Base-by-base conservation (phyloP, 2,797 vertebrate species). In the Lacerta agilis region DNA sequence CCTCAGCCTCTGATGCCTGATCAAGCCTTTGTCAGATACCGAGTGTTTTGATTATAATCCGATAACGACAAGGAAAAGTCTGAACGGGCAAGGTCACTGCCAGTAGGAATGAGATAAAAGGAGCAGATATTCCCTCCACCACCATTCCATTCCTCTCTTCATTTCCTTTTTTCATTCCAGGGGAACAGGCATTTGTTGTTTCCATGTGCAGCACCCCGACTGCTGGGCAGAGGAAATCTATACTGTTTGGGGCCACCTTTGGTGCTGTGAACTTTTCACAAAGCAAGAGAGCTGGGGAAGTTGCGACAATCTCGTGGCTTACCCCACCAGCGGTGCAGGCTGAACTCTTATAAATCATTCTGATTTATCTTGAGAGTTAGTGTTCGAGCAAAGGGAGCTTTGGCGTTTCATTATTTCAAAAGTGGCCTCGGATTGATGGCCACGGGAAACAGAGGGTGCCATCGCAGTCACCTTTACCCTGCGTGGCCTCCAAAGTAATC, bases 321-420 rank as follows among this genome's bases (percentile, higher is more conserved):
- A 15, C 43, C 45, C 36, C 10, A 41, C 43, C 8, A 11, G 29
- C 55, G 6, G 43, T 41, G 49, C 38, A 79, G 67, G 9, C 17
- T 81, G 88, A 86, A 78, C 3, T 81, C 67, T 83, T 75, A 27
- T n/a, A 87, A 87, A 91, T 45, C 0, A 27, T 86, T 69, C 4
- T 13, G 66, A 33, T 86, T 20, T 1, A 77, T 90, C 89, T 88
- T 58, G 67, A 84, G 76, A 80, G 38, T 79, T 73, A 27, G 55
- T 25, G n/a, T 78, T 72, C 7, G 36, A 64, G 33, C 11, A 83
- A 64, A 79, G 23, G 81, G 25, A 87, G 43, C 49, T 43, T 41
- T 90, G 77, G 36, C 79, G 67, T 80, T 75, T 80, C 38, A 36
- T 79, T 33, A 23, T 85, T 88, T 85, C 69, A 73, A 66, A 85